Conservation (phyloP, 2,113 vertebrate species). For the Canis aureus region DNA sequence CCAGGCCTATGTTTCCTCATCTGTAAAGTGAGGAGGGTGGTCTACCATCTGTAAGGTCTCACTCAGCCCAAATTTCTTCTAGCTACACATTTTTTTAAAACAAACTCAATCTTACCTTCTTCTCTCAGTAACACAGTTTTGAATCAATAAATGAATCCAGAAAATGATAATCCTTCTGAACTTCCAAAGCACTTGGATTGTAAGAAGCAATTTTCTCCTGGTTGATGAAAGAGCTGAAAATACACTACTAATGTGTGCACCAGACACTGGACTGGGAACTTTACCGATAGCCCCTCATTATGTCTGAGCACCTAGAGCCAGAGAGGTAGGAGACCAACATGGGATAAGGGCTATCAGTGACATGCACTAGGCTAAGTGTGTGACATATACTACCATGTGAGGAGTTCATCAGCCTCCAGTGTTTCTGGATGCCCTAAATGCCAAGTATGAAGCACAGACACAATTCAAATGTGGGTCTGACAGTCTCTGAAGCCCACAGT, state of each 20-base stretch:
- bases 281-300: neutral
- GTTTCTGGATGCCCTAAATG: neutral
- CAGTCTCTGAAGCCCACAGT: neutral
- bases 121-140: constrained; percentile 14
- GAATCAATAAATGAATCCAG: neutral
- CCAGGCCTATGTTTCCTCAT: neutral
- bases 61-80: neutral
- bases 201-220: neutral
- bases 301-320: neutral
- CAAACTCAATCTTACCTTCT: neutral
- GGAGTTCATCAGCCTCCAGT: neutral
- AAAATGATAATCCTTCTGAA: constrained; percentile 2
- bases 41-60: neutral
- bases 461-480: neutral
- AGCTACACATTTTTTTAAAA: neutral
- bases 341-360: neutral
- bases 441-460: neutral
- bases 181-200: neutral
- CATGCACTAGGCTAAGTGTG: rapidly evolving
- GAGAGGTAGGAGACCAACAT: neutral
- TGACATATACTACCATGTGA: neutral
- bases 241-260: neutral
- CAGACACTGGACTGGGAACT: neutral
- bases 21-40: neutral
- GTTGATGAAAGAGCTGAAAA: constrained; percentile 37